phyloP scores from a whole-genome alignment of 2,888 invertebrate genomes.

The Metallyticus violacea region DNA sequence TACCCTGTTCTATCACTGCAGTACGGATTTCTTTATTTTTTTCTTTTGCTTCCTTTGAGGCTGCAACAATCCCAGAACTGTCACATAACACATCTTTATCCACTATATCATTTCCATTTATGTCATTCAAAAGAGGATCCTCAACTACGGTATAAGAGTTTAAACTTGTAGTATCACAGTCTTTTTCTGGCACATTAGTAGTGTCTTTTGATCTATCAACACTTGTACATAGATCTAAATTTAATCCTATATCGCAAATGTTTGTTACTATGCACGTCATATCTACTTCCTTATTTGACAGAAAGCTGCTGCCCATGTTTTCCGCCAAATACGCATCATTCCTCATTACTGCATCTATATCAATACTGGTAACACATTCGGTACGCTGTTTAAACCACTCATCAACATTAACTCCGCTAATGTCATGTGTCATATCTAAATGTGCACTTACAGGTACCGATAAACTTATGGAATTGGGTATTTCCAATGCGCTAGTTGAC shows the following conservation, averaged over 20 bases:
- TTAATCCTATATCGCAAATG: constrained; percentile 27
- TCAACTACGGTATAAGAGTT: constrained; percentile 16
- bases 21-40: neutral
- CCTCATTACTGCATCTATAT: constrained; percentile 40
- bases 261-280: constrained; percentile 30
- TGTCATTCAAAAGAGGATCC: constrained; percentile 25
- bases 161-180: constrained; percentile 14
- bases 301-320: constrained; percentile 25
- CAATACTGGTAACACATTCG: constrained; percentile 41
- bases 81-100: constrained; percentile 26
- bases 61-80: neutral
- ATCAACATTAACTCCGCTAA: constrained; percentile 39
- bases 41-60: neutral
- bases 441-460: neutral
- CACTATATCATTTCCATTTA: constrained; percentile 19
- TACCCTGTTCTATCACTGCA: neutral
- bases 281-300: constrained; percentile 28
- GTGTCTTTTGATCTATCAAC: neutral
- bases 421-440: constrained; percentile 19
- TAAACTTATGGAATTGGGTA: constrained; percentile 13
- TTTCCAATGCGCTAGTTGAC: neutral
- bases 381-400: constrained; percentile 44
- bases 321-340: constrained; percentile 26
- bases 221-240: constrained; percentile 19
- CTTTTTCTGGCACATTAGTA: constrained; percentile 5